A percentile compares a stretch with the other conserved stretches of the same genome.
Conservation (phyloP, 2,888 invertebrate genomes). For the Drosophila diplacantha region DNA sequence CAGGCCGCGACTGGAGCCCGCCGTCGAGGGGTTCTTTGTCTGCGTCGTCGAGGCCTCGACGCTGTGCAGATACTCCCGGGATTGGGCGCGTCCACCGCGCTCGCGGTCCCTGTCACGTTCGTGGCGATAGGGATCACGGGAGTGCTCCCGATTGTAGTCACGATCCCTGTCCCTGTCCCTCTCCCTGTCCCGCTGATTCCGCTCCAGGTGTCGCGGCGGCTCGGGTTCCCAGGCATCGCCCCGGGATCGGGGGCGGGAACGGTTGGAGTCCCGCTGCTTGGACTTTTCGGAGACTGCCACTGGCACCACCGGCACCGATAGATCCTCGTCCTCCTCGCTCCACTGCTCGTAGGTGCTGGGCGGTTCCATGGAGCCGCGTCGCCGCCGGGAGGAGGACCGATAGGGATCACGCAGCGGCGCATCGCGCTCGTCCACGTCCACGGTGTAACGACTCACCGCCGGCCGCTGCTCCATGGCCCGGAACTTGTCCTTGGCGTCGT, state of each 20-base stretch:
- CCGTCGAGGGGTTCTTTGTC: slow-evolving; percentile 45
- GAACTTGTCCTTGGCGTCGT: slow-evolving; percentile 92
- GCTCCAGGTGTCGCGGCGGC: slow-evolving; percentile 38
- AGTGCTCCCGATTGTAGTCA: slow-evolving; percentile 53
- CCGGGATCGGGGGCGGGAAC: slow-evolving; percentile 63
- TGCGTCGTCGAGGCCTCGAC: slow-evolving; percentile 26
- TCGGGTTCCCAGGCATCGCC: slow-evolving; percentile 57
- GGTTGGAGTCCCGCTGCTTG: slow-evolving; percentile 39
- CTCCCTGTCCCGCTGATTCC: slow-evolving; percentile 26
- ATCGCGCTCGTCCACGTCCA: slow-evolving; percentile 79
- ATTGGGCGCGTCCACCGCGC: slow-evolving; percentile 43
- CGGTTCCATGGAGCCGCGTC: slow-evolving; percentile 69
- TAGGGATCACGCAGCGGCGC: slow-evolving; percentile 43
- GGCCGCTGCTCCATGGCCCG: slow-evolving; percentile 84
- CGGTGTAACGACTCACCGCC: slow-evolving; percentile 78
- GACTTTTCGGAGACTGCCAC: slow-evolving; percentile 13
- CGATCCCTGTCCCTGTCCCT: slow-evolving; percentile 51
- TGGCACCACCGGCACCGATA: slow-evolving; percentile 2
- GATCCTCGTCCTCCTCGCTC: slow-evolving; percentile 74
- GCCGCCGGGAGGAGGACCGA: slow-evolving; percentile 57
- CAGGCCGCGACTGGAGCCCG: slow-evolving; percentile 46
- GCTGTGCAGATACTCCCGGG: slow-evolving; percentile 56
- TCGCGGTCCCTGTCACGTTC: slow-evolving; percentile 50
- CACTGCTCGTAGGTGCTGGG: slow-evolving; percentile 71
- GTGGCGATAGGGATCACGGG: slow-evolving; percentile 56